Conservation (phyloP, 2,888 invertebrate species). For the Flexamia atlantica region DNA sequence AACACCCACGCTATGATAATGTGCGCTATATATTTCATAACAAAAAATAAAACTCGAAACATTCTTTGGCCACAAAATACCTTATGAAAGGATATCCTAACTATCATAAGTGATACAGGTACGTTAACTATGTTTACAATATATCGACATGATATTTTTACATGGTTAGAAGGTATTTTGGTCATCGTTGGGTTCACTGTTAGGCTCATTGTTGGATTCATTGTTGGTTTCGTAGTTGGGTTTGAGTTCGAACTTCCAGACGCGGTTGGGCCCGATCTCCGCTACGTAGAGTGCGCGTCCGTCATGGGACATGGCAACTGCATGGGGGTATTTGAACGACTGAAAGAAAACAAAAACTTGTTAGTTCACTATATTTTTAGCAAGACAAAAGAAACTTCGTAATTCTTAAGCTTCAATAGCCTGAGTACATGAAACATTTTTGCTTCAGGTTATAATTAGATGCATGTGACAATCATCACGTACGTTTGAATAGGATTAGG, state of each 20-base stretch:
- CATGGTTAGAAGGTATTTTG: conserved; percentile 35
- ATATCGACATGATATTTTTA: neutral
- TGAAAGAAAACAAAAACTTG: conserved; percentile 74
- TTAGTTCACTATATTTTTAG: neutral
- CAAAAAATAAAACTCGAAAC: conserved; percentile 19
- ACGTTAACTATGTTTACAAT: conserved; percentile 44
- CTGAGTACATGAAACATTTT: too few species aligned
- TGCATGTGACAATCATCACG: too few species aligned
- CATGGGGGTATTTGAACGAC: conserved; percentile 91
- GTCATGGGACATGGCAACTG: conserved; percentile 88
- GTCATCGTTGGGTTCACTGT: too few species aligned
- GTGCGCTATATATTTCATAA: conserved; percentile 31
- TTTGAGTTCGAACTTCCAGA: conserved; percentile 85
- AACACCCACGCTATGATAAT: neutral
- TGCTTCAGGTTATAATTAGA: too few species aligned
- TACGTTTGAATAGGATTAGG: too few species aligned
- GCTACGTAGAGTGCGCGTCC: conserved; percentile 90
- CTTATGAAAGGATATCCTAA: neutral
- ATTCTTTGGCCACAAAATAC: conserved; percentile 29
- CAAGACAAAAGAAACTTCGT: too few species aligned
- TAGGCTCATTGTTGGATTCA: neutral
- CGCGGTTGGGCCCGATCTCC: conserved; percentile 90
- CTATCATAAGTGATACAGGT: conserved; percentile 28
- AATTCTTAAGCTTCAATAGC: too few species aligned
- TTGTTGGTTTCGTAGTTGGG: neutral